Percentiles rank a stretch among this genome's conserved stretches.
These are phyloP conservation scores for Allolobophora icterica DNA, from an alignment of 2,888 invertebrate species.

Conservation along the genomic window DNA sequence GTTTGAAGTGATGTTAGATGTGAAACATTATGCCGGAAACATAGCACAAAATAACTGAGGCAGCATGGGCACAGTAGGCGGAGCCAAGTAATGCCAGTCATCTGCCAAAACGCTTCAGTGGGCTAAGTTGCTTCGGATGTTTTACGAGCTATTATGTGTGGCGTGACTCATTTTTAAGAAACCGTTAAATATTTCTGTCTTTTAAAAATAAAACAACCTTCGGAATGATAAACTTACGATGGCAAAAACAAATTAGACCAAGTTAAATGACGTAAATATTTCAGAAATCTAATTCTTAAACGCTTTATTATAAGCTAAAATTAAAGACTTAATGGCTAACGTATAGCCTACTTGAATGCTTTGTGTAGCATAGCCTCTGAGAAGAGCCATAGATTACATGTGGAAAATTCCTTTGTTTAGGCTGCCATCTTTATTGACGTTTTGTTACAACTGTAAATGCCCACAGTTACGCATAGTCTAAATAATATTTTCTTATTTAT, in stretches of 20 bases:
- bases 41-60: neutral
- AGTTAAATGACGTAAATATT: neutral
- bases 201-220: neutral
- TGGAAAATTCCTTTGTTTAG: constrained; percentile 17
- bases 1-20: neutral
- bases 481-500: neutral
- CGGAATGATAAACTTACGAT: neutral
- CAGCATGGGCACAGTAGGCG: neutral
- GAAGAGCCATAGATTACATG: neutral
- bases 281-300: neutral
- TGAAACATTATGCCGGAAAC: neutral
- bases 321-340: neutral
- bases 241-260: neutral
- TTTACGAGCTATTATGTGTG: neutral
- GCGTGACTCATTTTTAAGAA: constrained; percentile 17
- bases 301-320: neutral
- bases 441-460: neutral
- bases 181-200: neutral
- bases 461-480: no score
- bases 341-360: neutral
- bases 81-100: neutral
- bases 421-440: neutral
- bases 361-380: neutral
- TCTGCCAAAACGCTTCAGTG: neutral
- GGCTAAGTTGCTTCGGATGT: neutral